Evolutionary conservation across 1,140 invertebrate genomes (phyloP).

Genomic region (Aricia agestis): DNA sequence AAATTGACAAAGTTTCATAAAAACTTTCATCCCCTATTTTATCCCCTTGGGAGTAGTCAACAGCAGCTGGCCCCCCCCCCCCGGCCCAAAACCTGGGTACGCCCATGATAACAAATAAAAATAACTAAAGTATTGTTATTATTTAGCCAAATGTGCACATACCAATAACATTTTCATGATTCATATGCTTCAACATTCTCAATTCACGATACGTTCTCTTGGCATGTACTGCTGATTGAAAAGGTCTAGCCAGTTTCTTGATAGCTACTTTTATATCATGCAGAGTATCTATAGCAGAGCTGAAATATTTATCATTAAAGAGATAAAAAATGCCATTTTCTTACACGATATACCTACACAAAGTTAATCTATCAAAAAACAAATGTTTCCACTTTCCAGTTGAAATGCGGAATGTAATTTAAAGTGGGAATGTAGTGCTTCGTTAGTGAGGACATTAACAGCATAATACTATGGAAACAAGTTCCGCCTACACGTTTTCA

Average conservation of each 20-base stretch:
- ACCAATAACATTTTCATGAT: conserved; percentile 98
- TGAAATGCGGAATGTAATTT: not conserved
- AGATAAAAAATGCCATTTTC: too few relatives aligned
- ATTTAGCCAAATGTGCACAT: conserved; percentile 21
- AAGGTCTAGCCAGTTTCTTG: conserved; percentile 97
- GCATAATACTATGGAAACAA: conserved; percentile 33
- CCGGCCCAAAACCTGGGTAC: too few relatives aligned
- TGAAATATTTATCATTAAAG: conserved; percentile 59
- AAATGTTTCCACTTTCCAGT: not conserved
- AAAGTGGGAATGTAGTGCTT: conserved; percentile 12
- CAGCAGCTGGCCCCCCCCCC: too few relatives aligned
- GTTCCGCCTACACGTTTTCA: conserved; percentile 51
- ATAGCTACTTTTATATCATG: conserved; percentile 94
- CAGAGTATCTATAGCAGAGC: conserved; percentile 86
- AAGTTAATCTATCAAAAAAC: not conserved
- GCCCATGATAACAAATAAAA: too few relatives aligned
- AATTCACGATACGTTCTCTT: conserved; percentile 98
- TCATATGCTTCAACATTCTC: conserved; percentile 97
- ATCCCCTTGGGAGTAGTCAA: too few relatives aligned
- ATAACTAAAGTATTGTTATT: not conserved
- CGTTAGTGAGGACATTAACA: conserved; percentile 19
- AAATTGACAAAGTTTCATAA: too few relatives aligned
- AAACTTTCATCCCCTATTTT: too few relatives aligned
- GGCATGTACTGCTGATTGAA: conserved; percentile 98
- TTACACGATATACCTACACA: not conserved